A percentile compares a stretch with the other conserved stretches of the same genome.
These are phyloP conservation scores for Carcharodon carcharias DNA, from an alignment of 2,797 vertebrate species.

Conservation along the genomic window DNA sequence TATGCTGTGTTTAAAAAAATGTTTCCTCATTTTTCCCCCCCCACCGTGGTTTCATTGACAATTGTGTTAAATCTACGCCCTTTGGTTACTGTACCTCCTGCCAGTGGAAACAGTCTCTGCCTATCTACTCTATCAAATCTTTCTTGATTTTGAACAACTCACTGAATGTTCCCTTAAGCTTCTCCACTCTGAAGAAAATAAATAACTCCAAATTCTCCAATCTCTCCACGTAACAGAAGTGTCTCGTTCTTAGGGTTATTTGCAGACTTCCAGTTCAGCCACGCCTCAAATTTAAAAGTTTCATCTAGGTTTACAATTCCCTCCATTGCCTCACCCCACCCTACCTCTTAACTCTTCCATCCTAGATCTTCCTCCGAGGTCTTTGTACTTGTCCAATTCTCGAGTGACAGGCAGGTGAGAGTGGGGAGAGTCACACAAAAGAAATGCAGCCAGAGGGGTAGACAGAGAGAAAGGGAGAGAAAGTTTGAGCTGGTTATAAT, in stretches of 20 bases:
- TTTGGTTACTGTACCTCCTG: background rate
- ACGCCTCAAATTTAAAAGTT: background rate
- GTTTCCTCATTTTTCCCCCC: background rate
- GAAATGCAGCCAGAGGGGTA: background rate
- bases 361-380: background rate
- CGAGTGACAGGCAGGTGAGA: background rate
- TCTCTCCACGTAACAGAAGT: background rate
- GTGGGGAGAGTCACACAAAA: background rate
- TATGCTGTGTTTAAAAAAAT: background rate
- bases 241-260: background rate
- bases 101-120: background rate
- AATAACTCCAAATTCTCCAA: background rate
- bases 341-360: background rate
- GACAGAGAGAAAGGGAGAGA: background rate
- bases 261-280: background rate
- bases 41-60: background rate
- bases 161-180: background rate
- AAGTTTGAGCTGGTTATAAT: background rate
- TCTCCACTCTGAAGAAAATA: background rate
- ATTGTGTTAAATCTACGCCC: background rate
- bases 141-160: background rate
- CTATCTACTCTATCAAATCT: background rate
- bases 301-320: background rate
- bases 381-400: background rate
- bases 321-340: background rate